phyloP scores from a whole-genome alignment of 2,888 invertebrate genomes.

The Melinaea marsaeus region DNA sequence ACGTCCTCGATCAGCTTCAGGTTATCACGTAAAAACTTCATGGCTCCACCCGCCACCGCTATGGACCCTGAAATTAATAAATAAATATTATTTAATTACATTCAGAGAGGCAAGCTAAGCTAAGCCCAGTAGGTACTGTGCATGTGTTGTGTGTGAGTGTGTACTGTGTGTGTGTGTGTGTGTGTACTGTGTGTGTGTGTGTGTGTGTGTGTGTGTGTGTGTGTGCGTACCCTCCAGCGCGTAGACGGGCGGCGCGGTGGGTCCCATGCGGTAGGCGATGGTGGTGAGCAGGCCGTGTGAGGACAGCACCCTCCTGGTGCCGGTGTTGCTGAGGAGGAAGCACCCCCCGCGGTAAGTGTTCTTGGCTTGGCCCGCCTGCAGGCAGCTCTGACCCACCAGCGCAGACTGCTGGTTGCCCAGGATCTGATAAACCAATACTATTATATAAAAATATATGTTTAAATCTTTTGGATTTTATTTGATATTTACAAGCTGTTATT shows the following conservation, averaged over 20 bases:
- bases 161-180: no score
- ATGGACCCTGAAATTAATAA: constrained; percentile 81
- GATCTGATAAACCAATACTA: constrained; percentile 74
- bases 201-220: no score
- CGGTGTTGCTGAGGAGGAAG: constrained; percentile 97
- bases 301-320: constrained; percentile 88
- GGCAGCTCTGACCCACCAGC: constrained; percentile 93
- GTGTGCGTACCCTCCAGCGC: constrained; percentile 89
- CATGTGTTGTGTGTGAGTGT: no score
- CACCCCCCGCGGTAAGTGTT: constrained; percentile 97
- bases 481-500: not conserved
- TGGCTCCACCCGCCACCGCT: constrained; percentile 94
- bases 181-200: no score
- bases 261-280: constrained; percentile 93
- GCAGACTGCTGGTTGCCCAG: constrained; percentile 98
- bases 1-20: constrained; percentile 89
- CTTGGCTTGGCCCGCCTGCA: constrained; percentile 92
- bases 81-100: not conserved
- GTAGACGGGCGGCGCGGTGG: constrained; percentile 87
- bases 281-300: constrained; percentile 93
- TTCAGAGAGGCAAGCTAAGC: no score
- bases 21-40: constrained; percentile 96
- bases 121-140: no score
- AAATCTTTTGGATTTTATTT: not conserved
- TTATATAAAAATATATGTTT: no score